Conservation (phyloP, 35 echinoderm and acorn worm species). For the Anneissia japonica region DNA sequence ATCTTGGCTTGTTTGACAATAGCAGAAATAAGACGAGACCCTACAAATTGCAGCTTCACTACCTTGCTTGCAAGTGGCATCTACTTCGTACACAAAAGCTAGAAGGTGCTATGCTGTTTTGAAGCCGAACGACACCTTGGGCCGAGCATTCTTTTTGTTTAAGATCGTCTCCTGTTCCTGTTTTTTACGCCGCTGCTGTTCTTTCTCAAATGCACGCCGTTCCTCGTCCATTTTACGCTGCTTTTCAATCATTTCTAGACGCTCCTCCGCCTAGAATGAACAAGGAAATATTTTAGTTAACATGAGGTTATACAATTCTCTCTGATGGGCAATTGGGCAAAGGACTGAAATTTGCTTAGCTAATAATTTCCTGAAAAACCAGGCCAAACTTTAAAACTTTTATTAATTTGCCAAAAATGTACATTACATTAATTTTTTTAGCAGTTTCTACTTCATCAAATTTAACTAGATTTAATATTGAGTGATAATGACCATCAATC, state of each 20-base stretch:
- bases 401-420: too few species aligned
- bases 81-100: background rate
- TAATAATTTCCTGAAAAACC: too few species aligned
- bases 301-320: background rate
- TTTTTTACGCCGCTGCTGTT: constrained; percentile 42
- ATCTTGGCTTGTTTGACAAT: too few species aligned
- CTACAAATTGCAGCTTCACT: too few species aligned
- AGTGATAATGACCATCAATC: too few species aligned
- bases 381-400: too few species aligned
- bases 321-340: too few species aligned
- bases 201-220: constrained; percentile 42
- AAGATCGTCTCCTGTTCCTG: constrained; percentile 53
- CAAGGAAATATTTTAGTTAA: constrained; percentile 15
- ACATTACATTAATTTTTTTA: too few species aligned
- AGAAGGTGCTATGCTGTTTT: background rate
- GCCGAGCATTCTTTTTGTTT: constrained; percentile 45
- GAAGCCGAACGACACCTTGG: constrained; percentile 56
- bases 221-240: constrained; percentile 54
- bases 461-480: too few species aligned
- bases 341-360: too few species aligned
- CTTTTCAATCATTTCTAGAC: constrained; percentile 44
- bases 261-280: constrained; percentile 58
- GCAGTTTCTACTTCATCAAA: too few species aligned
- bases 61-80: background rate
- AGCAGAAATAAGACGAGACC: too few species aligned